A percentile compares a stretch with the other conserved stretches of the same genome.
Evolutionary conservation across 1,140 invertebrate genomes (phyloP).

Genomic region (Nasonia giraulti): DNA sequence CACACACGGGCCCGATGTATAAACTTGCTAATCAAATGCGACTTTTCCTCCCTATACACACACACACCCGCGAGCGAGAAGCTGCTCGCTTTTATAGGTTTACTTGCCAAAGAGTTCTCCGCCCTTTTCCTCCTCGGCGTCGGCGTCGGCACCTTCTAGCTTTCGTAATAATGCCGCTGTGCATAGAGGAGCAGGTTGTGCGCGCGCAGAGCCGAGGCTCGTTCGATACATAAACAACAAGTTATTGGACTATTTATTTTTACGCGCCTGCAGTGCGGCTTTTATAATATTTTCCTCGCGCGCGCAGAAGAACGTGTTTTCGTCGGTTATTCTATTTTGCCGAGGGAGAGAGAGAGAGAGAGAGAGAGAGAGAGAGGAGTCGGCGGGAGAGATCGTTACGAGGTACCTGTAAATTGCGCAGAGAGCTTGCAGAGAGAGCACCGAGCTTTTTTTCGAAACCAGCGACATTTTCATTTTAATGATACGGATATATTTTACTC

Average conservation of each 20-base stretch:
- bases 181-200: too few relatives aligned
- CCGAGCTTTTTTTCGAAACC: not conserved
- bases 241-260: conserved; percentile 48
- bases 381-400: conserved; percentile 9
- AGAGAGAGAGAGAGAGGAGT: too few relatives aligned
- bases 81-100: conserved; percentile 35
- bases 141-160: not conserved
- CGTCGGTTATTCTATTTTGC: not conserved
- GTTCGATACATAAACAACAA: conserved; percentile 42
- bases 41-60: conserved; percentile 15
- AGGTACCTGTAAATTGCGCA: conserved; percentile 19
- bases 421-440: not conserved
- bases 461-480: conserved; percentile 28
- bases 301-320: not conserved
- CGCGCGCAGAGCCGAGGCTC: not conserved
- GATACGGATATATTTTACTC: conserved; percentile 8
- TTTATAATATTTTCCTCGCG: conserved; percentile 3
- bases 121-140: not conserved
- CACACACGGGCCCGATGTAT: not conserved
- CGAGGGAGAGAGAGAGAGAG: too few relatives aligned
- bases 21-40: conserved; percentile 48
- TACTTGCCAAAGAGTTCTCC: conserved; percentile 8
- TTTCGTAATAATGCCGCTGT: conserved; percentile 26
- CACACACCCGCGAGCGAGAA: not conserved
- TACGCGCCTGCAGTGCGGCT: conserved; percentile 1